Conservation (phyloP, 2,888 invertebrate genomes). For the Salticus scenicus region DNA sequence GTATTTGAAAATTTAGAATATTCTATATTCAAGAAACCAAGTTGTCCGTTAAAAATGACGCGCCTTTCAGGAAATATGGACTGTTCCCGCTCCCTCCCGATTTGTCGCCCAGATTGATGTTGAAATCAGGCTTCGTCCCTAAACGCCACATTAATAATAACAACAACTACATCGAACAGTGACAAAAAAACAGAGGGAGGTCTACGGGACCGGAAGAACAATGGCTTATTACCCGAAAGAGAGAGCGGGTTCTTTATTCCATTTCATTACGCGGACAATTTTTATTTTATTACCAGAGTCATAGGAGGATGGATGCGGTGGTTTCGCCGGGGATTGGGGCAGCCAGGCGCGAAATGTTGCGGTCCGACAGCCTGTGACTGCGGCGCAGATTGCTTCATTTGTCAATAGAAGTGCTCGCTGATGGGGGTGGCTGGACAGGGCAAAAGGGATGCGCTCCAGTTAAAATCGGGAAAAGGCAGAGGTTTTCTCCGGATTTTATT, state of each 20-base stretch:
- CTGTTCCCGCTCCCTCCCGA: slow-evolving; percentile 39
- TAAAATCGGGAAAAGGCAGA: too few relatives aligned
- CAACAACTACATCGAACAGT: slow-evolving; percentile 31
- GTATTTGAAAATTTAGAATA: too few relatives aligned
- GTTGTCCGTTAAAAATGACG: neutral
- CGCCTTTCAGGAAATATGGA: slow-evolving; percentile 36
- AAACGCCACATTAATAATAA: slow-evolving; percentile 69
- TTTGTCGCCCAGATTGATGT: slow-evolving; percentile 69
- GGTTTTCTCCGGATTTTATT: too few relatives aligned
- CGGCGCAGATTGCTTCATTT: slow-evolving; percentile 69
- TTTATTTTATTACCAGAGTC: slow-evolving; percentile 45
- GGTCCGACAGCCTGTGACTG: slow-evolving; percentile 67
- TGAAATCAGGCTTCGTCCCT: slow-evolving; percentile 55
- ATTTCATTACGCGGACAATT: slow-evolving; percentile 64
- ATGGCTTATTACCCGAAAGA: neutral
- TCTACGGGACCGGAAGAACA: neutral
- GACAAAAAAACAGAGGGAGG: neutral
- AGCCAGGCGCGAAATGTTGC: slow-evolving; percentile 65
- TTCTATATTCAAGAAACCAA: too few relatives aligned
- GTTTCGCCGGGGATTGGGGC: slow-evolving; percentile 51
- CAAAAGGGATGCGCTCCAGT: too few relatives aligned
- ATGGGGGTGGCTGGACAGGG: too few relatives aligned
- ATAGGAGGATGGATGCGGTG: slow-evolving; percentile 43
- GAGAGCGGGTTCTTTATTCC: slow-evolving; percentile 47
- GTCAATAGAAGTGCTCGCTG: slow-evolving; percentile 37